These are phyloP conservation scores for Drosophila rhopaloa DNA, from an alignment of 1,140 invertebrate species.

Conservation along the genomic window DNA sequence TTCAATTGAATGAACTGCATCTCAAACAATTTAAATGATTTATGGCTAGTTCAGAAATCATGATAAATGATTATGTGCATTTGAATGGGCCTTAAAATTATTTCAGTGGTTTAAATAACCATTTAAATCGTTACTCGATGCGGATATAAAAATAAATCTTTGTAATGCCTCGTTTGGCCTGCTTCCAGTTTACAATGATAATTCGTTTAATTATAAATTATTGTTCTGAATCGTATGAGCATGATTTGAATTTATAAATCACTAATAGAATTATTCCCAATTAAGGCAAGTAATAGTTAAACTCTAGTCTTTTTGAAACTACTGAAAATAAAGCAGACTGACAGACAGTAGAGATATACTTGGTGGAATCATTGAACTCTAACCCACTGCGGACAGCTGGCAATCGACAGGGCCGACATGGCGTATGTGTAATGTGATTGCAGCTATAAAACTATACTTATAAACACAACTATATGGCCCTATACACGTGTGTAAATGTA, in stretches of 20 bases:
- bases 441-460: constrained; percentile 48
- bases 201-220: constrained; percentile 15
- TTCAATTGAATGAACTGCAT: constrained; percentile 40
- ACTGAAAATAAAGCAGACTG: neutral
- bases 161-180: neutral
- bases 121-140: neutral
- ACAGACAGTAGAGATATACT: neutral
- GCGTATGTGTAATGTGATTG: constrained; percentile 61
- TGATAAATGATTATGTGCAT: constrained; percentile 24
- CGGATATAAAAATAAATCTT: constrained; percentile 19
- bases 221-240: constrained; percentile 1
- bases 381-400: constrained; percentile 48
- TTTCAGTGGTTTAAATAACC: constrained; percentile 1
- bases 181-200: neutral
- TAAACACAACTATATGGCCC: constrained; percentile 38
- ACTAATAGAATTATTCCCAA: neutral
- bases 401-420: constrained; percentile 25
- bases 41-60: constrained; percentile 32
- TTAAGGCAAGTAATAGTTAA: neutral
- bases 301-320: neutral
- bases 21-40: constrained; percentile 14
- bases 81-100: constrained; percentile 4
- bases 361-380: constrained; percentile 62
- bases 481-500: constrained; percentile 2
- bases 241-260: constrained; percentile 1